Base-by-base conservation (phyloP, 23 tunicate genomes). In the Halocynthia roretzi region DNA sequence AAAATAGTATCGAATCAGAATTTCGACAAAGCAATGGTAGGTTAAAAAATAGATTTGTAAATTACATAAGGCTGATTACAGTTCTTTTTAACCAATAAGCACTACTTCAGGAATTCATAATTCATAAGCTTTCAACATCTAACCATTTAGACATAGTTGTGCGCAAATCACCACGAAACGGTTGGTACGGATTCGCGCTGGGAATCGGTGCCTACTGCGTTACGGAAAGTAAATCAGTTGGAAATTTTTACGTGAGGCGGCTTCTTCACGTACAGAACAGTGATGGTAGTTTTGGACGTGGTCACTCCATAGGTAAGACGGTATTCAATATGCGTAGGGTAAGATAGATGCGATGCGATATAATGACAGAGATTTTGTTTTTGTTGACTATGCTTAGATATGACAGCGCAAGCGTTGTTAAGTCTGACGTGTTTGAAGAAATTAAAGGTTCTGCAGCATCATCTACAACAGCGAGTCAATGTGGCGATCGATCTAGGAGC, bases 181-280 rank as follows among this genome's bases (percentile, higher is more conserved):
- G 78, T 0, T 74, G 78, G 78, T 74, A 74, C 56, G 65, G 65
- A 14, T 62, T 74, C 8, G 55, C 19, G 18, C 78, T 74, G 5
- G 78, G 64, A 53, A 54, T 54, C 7, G 65, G 56, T 17, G 78
- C 78, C 8, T 74, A 74, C 31, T 74, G 78, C 31, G 64, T 74
- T 11, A 74, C 40, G 10, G 60, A 74, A 48, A 4, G 10, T 20
- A 23, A 53, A 54, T 52, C 78, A 1, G 64, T 64, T 14, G 78
- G 78, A 20, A 64, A 74, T 10, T 40, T 17, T 8, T 54, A 10
- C 56, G 56, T 74, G 0, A 15, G 23, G 15, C 61, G 78, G 5
- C 10, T 74, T 54, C 21, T 74, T 22, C 60, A 74, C 21, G 56
- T n/a, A 8, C 78, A 74, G 56, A 56, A 56, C 18, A 53, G 63